Evolutionary conservation across 2,113 vertebrate genomes (phyloP), one percentile per base, ranked within the genome.

Genomic region (Poeciliopsis prolifica): DNA sequence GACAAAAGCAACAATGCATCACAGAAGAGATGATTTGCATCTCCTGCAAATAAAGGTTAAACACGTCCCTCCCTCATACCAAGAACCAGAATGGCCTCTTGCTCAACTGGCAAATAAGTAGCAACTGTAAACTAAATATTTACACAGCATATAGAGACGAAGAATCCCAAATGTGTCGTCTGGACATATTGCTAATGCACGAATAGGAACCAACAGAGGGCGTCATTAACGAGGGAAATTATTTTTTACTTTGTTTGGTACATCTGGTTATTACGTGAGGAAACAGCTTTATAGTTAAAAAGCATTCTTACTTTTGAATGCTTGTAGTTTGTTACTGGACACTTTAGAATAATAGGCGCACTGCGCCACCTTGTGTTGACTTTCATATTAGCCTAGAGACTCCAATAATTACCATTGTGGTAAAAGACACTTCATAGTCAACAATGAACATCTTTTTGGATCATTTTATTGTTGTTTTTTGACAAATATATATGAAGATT

Each of bases 401-500:
- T 4, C 19, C 44, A 48, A 44, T 15, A 44, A 15, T 14, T 44
- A 44, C 42, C 42, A 44, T 14, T 1, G 4, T 2, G 37, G 10
- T 48, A 69, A 72, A 40, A 28, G 15, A 64, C 48, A 33, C 48
- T n/a, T 4, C 62, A 12, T 67, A 78, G 33, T 5, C 9, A 12
- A 77, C 69, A 37, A 75, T 9, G 31, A 72, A 75, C 35, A 35
- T 86, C 62, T 87, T 92, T 93, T 93, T 87, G 76, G 83, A 91
- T 76, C 63, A 79, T 93, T 94, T 94, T 93, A 92, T 92, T 94
- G 85, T 85, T 94, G 94, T 94, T 95, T 95, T 95, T 93, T 93
- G 93, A 94, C 94, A 95, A 94, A 95, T 94, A 95, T 94, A 95
- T 94, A 93, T 93, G 92, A 93, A 92, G 86, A 80, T 89, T 92